A percentile compares a stretch with the other conserved stretches of the same genome.
phyloP scores from a whole-genome alignment of 2,888 invertebrate genomes.

The Cephonodes hylas region DNA sequence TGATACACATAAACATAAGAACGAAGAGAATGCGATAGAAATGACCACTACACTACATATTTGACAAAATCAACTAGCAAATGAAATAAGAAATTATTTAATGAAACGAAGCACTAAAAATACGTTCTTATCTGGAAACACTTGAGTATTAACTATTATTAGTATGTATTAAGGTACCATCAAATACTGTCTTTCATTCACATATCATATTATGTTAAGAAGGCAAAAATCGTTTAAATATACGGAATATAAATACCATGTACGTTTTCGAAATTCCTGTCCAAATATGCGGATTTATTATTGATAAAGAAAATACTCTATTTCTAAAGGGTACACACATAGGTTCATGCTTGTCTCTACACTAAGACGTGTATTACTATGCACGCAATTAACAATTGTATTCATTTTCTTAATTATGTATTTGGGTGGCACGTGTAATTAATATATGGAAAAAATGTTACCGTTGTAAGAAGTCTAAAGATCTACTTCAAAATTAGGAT shows the following conservation, averaged over 20 bases:
- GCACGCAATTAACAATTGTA: too few species aligned
- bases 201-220: slow-evolving; percentile 1
- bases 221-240: too few species aligned
- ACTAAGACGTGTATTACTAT: too few species aligned
- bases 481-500: slow-evolving; percentile 62
- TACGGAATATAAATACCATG: too few species aligned
- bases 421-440: too few species aligned
- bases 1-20: neutral
- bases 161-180: slow-evolving; percentile 53
- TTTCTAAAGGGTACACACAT: too few species aligned
- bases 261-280: too few species aligned
- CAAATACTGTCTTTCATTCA: slow-evolving; percentile 48
- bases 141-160: slow-evolving; percentile 53
- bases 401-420: too few species aligned
- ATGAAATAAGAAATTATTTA: neutral
- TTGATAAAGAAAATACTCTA: too few species aligned
- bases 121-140: slow-evolving; percentile 10
- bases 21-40: slow-evolving; percentile 19
- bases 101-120: neutral
- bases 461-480: slow-evolving; percentile 43
- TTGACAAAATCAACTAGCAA: neutral
- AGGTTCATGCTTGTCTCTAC: too few species aligned
- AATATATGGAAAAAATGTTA: too few species aligned
- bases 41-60: neutral
- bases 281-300: too few species aligned